A percentile compares a stretch with the other conserved stretches of the same genome.
phyloP scores from a whole-genome alignment of 2,797 vertebrate genomes.

The Eremophila alpestris region DNA sequence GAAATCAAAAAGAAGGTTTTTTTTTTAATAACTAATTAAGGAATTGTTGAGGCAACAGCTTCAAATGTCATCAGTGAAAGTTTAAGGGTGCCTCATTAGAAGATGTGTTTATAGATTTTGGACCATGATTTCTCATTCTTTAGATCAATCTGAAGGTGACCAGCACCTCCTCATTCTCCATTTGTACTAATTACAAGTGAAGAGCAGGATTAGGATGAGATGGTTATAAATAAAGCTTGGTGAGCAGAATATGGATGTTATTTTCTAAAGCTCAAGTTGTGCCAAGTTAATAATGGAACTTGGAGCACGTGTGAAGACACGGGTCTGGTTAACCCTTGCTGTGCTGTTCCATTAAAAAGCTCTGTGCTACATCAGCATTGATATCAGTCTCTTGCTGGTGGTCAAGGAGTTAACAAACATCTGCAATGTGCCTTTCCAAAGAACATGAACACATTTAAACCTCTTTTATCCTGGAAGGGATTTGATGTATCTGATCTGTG shows the following conservation, averaged over 20 bases:
- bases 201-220: conserved; percentile 30
- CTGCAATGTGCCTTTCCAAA: conserved; percentile 35
- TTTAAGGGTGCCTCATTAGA: background rate
- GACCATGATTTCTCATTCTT: background rate
- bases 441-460: conserved; percentile 18
- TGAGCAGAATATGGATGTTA: background rate
- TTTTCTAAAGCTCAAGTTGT: conserved; percentile 2
- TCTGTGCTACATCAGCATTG: background rate
- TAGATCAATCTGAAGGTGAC: conserved; percentile 38
- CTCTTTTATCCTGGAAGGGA: conserved; percentile 25
- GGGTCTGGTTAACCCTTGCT: conserved; percentile 1
- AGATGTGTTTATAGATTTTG: conserved; percentile 22
- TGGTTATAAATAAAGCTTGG: conserved; percentile 37
- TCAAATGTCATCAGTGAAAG: background rate
- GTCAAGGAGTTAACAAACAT: conserved; percentile 36
- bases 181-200: conserved; percentile 44
- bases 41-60: background rate
- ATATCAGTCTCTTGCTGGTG: background rate
- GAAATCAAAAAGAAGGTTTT: background rate
- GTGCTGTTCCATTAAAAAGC: background rate
- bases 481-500: background rate
- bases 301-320: background rate
- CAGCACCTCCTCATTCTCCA: background rate
- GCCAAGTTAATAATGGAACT: conserved; percentile 16
- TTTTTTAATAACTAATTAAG: background rate